Conservation (phyloP, 2,888 invertebrate genomes). For the Eremobia ochroleuca region DNA sequence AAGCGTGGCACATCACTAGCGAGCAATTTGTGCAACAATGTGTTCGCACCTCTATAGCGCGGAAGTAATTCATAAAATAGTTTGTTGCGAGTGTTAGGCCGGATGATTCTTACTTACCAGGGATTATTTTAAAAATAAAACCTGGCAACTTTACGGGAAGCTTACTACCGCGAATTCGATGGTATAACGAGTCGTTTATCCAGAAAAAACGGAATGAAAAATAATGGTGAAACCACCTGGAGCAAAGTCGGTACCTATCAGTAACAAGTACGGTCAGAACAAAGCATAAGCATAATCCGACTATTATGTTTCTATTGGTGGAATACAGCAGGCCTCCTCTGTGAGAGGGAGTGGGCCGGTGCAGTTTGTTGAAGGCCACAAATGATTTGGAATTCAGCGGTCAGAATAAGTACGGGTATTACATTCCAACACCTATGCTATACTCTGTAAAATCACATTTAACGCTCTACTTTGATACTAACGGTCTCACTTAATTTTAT, state of each 20-base stretch:
- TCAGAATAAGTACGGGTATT: neutral
- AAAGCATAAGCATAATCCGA: neutral
- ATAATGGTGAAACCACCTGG: neutral
- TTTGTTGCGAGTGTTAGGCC: constrained; percentile 16
- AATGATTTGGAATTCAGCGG: neutral
- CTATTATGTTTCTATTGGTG: neutral
- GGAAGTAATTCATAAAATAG: constrained; percentile 53
- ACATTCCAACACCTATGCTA: neutral
- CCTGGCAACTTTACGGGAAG: neutral
- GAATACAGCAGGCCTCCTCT: neutral
- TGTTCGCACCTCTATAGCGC: constrained; percentile 32
- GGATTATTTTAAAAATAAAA: constrained; percentile 16
- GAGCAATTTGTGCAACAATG: constrained; percentile 46
- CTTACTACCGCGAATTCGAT: neutral
- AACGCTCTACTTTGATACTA: too few relatives aligned
- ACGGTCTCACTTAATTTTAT: neutral
- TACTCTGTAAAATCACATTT: neutral
- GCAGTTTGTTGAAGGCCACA: neutral
- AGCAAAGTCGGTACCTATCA: neutral
- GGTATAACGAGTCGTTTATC: neutral
- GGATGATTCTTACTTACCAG: constrained; percentile 5
- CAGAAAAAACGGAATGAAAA: neutral
- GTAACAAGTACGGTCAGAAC: neutral
- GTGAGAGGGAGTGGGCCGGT: neutral
- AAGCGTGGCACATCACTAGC: constrained; percentile 32